A percentile compares a stretch with the other conserved stretches of the same genome.
Evolutionary conservation across 2,113 vertebrate species (phyloP).

Genomic region (Rostratula benghalensis): DNA sequence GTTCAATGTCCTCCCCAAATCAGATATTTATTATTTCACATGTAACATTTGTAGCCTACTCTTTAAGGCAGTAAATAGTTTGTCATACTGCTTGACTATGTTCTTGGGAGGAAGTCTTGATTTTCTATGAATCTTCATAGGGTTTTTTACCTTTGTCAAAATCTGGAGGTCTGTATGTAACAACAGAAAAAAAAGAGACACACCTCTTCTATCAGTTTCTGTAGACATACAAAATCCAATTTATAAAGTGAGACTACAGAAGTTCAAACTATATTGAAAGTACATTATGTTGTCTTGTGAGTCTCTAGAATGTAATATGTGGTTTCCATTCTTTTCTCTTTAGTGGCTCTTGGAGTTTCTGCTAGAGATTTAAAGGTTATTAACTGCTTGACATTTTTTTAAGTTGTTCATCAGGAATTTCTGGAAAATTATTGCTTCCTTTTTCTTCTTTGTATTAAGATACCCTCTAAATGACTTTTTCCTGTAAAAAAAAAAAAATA

Average conservation of each 20-base stretch:
- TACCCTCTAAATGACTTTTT: background rate
- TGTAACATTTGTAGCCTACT: background rate
- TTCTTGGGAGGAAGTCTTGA: background rate
- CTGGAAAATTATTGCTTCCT: background rate
- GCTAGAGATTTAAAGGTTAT: background rate
- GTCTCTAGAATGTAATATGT: background rate
- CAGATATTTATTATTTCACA: background rate
- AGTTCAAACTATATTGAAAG: background rate
- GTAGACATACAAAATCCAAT: background rate
- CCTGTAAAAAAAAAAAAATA: background rate
- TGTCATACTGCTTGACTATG: background rate
- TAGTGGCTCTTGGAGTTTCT: background rate
- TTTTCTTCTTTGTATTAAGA: conserved; percentile 1
- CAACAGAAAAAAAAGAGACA: background rate
- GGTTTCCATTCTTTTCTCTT: conserved; percentile 18
- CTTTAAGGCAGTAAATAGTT: background rate
- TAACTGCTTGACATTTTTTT: background rate
- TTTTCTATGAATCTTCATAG: background rate
- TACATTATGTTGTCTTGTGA: background rate
- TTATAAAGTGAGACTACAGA: background rate
- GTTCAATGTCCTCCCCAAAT: background rate
- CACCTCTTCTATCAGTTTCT: background rate
- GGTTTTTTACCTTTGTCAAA: background rate
- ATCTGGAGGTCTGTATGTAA: background rate
- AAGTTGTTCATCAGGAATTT: background rate